These are phyloP conservation scores for Lottia gigantea DNA, from an alignment of 2,888 invertebrate species.

Conservation along the genomic window DNA sequence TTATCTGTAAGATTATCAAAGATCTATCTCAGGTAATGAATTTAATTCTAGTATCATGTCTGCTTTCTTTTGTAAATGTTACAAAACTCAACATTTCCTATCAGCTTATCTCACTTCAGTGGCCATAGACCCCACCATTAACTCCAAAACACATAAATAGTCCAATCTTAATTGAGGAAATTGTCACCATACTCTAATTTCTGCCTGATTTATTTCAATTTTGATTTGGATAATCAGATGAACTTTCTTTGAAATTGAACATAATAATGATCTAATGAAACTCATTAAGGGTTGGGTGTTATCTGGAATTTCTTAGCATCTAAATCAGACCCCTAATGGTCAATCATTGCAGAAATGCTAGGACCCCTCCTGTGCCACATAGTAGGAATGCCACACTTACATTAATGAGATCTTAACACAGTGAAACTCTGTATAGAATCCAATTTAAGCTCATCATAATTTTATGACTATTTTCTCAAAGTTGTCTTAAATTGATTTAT, in stretches of 20 bases:
- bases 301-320: not conserved
- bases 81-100: not conserved
- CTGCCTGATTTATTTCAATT: conserved; percentile 11
- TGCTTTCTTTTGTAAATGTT: too few species aligned
- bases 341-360: not conserved
- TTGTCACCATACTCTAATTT: not conserved
- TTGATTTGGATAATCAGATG: not conserved
- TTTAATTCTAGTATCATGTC: too few species aligned
- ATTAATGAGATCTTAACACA: conserved; percentile 4
- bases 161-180: not conserved
- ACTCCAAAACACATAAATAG: conserved; percentile 1
- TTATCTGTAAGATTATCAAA: too few species aligned
- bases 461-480: not conserved
- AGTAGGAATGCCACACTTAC: not conserved
- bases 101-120: not conserved
- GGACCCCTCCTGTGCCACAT: not conserved
- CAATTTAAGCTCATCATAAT: not conserved
- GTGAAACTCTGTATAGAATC: conserved; percentile 1
- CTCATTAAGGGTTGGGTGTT: not conserved
- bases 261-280: not conserved
- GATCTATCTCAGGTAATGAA: too few species aligned
- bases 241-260: not conserved
- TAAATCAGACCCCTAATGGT: not conserved
- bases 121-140: not conserved
- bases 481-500: conserved; percentile 4